Evolutionary conservation across 2,113 vertebrate species (phyloP), one percentile per base, ranked within the genome.

Genomic region (Eleginops maclovinus): DNA sequence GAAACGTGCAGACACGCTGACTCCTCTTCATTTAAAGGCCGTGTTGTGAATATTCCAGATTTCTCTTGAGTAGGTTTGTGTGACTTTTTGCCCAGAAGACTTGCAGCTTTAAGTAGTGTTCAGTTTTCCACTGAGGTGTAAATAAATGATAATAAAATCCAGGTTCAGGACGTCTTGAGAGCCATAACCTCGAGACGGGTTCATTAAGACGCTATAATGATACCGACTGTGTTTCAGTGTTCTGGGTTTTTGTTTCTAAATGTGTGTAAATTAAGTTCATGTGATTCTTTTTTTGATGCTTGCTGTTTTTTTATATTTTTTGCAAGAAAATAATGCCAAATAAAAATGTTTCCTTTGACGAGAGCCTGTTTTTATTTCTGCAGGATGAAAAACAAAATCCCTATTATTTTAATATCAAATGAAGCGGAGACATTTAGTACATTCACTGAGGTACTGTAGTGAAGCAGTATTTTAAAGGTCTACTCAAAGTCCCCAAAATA

Each of bases 271-370:
- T 75, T 80, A 87, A 79, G 68, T 75, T 84, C 70, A 88, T 85
- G 83, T 91, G 83, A 87, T 82, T 82, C 60, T 80, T 36, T 1
- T 1, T 8, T 87, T 84, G 47, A 89, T 78, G 85, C 88, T 90
- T 90, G 82, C 59, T 16, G 70, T 62, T 78, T 75, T 54, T 67
- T 75, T 40, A 82, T 86, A 70, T 83, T 88, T 90, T 89, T 92
- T 82, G 65, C 74, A 92, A 88, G 68, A 90, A 90, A 91, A 91
- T 40, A 75, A 87, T 79, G 88, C 85, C 88, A 94, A 94, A 93
- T 92, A 92, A 94, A 93, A 90, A 56, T 3, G 68, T 86, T 86
- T 75, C 62, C 69, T 85, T 86, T 60, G 17, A 87, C 84, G 9
- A 54, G 49, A 65, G 3, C 7, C 10, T 4, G 13, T 81, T 46